Conservation (phyloP, 2,113 vertebrate genomes). For the Thymallus thymallus region DNA sequence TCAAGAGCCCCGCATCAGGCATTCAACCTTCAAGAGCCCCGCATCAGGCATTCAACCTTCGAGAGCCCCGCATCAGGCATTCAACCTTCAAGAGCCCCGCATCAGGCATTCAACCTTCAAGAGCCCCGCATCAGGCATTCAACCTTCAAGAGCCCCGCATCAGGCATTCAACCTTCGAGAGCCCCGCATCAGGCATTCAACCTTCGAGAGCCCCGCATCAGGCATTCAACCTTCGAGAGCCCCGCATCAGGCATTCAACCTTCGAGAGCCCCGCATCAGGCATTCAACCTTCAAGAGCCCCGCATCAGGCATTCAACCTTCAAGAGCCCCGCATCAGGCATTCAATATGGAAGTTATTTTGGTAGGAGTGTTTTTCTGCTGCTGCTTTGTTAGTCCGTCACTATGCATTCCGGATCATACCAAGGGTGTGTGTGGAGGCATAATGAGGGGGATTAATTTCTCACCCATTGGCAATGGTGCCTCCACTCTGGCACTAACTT, state of each 20-base stretch:
- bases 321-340: not conserved
- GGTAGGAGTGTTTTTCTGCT: not conserved
- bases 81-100: no score
- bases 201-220: slow-evolving; percentile 7
- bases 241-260: no score
- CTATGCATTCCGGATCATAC: not conserved
- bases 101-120: not conserved
- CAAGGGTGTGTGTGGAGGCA: not conserved
- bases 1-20: not conserved
- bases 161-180: not conserved
- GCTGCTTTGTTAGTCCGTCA: not conserved
- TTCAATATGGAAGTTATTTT: slow-evolving; percentile 5
- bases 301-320: not conserved
- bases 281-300: not conserved
- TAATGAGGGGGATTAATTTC: not conserved
- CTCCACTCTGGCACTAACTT: not conserved
- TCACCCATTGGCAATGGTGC: not conserved
- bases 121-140: not conserved
- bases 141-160: not conserved
- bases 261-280: no score
- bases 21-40: no score
- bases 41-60: not conserved
- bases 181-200: no score
- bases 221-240: slow-evolving; percentile 1
- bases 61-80: not conserved